Base-by-base conservation (phyloP, 1,140 invertebrate genomes). In the Neodiprion lecontei region DNA sequence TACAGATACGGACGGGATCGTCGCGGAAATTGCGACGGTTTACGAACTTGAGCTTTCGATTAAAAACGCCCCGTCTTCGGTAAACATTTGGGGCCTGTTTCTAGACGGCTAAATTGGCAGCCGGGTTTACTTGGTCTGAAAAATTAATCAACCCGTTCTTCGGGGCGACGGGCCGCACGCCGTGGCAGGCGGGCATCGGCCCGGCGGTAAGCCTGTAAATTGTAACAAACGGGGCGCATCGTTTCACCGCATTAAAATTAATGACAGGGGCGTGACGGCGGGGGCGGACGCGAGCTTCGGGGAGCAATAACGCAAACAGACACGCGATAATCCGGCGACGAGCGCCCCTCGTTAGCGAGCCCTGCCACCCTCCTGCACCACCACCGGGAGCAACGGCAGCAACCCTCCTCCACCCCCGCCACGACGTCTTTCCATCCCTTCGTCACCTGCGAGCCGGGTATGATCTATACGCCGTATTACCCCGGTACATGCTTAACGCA, bases 191-290 rank as follows among this genome's bases (percentile, higher is more conserved):
- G 21, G 61, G 21, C 67, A 11, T 21, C 67, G 17, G 5, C 17
- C 67, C 14, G 76, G 76, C 76, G 78, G 79, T 78, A 75, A 74
- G 40, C 78, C 74, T 77, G 81, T 83, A 85, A 85, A 85, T 84
- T 83, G 81, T 81, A 79, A 78, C 78, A 79, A 84, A 81, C 81
- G 80, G 81, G 79, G 72, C 81, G 81, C 80, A 79, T 81, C 78
- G 82, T 79, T 75, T 79, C 75, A 70, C 75, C 72, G 82, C 81
- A 83, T 85, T 83, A 85, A 85, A 84, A 85, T 85, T 85, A 84
- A 85, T 84, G 83, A 83, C 80, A 80, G 73, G 74, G 79, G 79
- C 83, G 77, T 79, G 79, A 79, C 78, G 77, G 78, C 75, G 47
- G 69, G 68, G 68, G 68, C 68, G 23, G 68, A 69, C 21, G 68